Conservation (phyloP, 1,140 invertebrate species). For the Sitophilus oryzae region DNA sequence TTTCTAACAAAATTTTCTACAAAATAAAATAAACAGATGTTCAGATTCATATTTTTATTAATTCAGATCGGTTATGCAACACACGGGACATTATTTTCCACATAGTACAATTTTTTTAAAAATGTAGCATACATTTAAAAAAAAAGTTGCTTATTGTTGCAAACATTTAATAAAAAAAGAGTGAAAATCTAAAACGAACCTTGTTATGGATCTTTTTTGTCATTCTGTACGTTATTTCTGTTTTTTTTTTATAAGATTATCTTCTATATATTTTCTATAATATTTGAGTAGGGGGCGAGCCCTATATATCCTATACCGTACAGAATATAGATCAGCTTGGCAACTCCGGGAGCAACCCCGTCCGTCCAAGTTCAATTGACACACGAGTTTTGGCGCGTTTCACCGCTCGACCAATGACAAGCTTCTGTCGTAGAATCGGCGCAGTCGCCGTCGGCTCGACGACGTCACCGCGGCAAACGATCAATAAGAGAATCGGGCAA, state of each 20-base stretch:
- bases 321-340: not conserved
- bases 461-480: constrained; percentile 35
- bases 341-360: not conserved
- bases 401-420: constrained; percentile 30
- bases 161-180: no score
- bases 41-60: no score
- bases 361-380: constrained; percentile 25
- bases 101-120: no score
- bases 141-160: no score
- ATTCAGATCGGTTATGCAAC: no score
- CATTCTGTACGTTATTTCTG: not conserved
- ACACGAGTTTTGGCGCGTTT: constrained; percentile 37
- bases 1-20: no score
- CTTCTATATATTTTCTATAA: no score
- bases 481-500: constrained; percentile 38
- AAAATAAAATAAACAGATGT: no score
- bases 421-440: constrained; percentile 17
- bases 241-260: not conserved
- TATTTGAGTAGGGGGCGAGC: no score
- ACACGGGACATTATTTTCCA: no score
- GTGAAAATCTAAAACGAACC: not conserved
- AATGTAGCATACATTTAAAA: no score
- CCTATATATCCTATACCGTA: no score
- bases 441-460: constrained; percentile 22
- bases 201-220: not conserved